Evolutionary conservation across 2,113 vertebrate genomes (phyloP), one percentile per base, ranked within the genome.

Genomic region (Pedionomus torquatus): DNA sequence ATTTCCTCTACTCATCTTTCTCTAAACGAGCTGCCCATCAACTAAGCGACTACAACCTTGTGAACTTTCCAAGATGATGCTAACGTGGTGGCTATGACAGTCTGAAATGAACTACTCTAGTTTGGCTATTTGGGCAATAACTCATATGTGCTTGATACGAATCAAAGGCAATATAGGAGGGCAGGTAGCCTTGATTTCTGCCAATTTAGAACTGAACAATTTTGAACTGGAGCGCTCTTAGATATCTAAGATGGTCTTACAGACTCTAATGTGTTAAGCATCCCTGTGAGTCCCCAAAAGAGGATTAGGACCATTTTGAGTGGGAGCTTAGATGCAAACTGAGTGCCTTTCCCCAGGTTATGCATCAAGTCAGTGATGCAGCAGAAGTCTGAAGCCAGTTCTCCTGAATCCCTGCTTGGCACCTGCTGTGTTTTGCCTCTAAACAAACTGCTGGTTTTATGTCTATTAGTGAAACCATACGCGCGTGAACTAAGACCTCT

Each of bases 41-140:
- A 0, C 23, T 69, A 18, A 0, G 17, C 63, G 18, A 20, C 19
- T 74, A 10, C 33, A 83, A 43, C 41, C 2, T 0, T 51, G 11
- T 13, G 48, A 83, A 18, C 19, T 83, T 52, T 26, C n/a, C 76
- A 77, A 37, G 16, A 75, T n/a, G 71, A 64, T 60, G 23, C 55
- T 75, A 55, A 43, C 9, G n/a, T 48, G 4, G 25, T 37, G 55
- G 7, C 43, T 79, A 5, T n/a, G 20, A 26, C 7, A 13, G 54
- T 10, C 24, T 57, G 68, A 54, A 91, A 49, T 11, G 12, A 58
- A 41, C n/a, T 66, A 9, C 39, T 8, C 9, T 26, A 6, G 7
- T 21, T 35, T 39, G 28, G 24, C 54, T 90, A 66, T 28, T 25
- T 69, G 61, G 55, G 24, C 35, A 55, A 20, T 23, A 74, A 31